phyloP scores from a whole-genome alignment of 2,888 invertebrate species.

The Hypomecis atomaria region DNA sequence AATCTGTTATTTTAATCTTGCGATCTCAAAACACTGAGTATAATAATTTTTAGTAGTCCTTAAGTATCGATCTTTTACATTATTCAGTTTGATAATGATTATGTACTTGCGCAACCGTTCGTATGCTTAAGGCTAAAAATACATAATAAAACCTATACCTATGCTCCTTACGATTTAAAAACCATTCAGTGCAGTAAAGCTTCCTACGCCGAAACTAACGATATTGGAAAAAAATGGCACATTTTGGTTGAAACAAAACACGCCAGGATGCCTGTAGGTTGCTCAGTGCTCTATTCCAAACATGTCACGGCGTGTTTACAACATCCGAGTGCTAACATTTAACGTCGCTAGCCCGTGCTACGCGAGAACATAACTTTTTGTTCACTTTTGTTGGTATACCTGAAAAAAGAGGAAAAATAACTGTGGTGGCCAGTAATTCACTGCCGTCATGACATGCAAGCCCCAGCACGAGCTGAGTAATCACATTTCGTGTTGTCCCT shows the following conservation, averaged over 20 bases:
- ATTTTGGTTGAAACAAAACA: slow-evolving; percentile 28
- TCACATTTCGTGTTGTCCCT: slow-evolving; percentile 78
- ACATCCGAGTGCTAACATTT: slow-evolving; percentile 66
- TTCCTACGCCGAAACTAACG: not conserved
- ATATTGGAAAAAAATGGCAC: slow-evolving; percentile 10
- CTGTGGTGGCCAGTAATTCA: slow-evolving; percentile 65
- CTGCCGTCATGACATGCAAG: slow-evolving; percentile 73
- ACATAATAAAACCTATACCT: not conserved
- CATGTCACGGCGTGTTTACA: slow-evolving; percentile 67
- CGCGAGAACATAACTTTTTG: slow-evolving; percentile 68
- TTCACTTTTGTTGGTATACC: slow-evolving; percentile 65
- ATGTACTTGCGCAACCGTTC: too few relatives aligned
- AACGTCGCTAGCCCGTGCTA: slow-evolving; percentile 59
- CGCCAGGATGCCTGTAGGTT: slow-evolving; percentile 39
- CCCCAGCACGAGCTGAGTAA: slow-evolving; percentile 70
- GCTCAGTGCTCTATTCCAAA: slow-evolving; percentile 60
- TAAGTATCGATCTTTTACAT: too few relatives aligned
- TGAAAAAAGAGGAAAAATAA: slow-evolving; percentile 58
- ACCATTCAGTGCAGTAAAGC: not conserved
- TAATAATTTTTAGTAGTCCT: too few relatives aligned
- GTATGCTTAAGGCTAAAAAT: not conserved
- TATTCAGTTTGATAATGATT: too few relatives aligned
- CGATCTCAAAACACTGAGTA: too few relatives aligned
- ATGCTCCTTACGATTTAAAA: not conserved
- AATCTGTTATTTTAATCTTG: too few relatives aligned